These are phyloP conservation scores for Cordilura impudica DNA, from an alignment of 2,888 invertebrate genomes.

Conservation along the genomic window DNA sequence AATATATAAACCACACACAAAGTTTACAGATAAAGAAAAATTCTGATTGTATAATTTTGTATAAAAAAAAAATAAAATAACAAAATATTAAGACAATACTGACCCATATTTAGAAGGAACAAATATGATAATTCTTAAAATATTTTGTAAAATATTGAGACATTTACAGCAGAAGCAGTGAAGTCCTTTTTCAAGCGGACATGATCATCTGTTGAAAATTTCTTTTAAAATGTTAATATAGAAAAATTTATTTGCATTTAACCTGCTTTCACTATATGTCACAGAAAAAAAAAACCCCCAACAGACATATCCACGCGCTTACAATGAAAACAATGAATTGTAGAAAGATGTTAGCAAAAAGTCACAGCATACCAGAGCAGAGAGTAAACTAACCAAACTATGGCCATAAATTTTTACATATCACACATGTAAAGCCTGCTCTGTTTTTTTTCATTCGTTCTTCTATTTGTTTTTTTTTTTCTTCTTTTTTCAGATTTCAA, in stretches of 20 bases:
- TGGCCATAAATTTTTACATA: slow-evolving; percentile 44
- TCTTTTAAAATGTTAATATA: slow-evolving; percentile 42
- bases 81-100: too few species aligned
- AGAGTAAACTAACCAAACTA: background rate
- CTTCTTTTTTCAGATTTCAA: background rate
- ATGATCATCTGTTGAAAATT: too few species aligned
- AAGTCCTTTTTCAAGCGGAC: background rate
- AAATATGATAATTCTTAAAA: too few species aligned
- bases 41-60: background rate
- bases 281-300: slow-evolving; percentile 37
- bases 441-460: slow-evolving; percentile 24
- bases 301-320: slow-evolving; percentile 50
- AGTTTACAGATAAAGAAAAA: too few species aligned
- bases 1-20: background rate
- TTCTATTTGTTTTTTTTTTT: slow-evolving; percentile 5
- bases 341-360: slow-evolving; percentile 47
- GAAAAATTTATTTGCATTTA: slow-evolving; percentile 67
- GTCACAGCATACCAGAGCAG: slow-evolving; percentile 25
- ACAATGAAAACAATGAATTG: slow-evolving; percentile 41
- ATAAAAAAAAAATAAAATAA: too few species aligned
- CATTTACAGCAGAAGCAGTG: too few species aligned
- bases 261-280: slow-evolving; percentile 69
- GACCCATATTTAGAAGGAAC: background rate
- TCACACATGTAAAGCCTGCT: slow-evolving; percentile 38
- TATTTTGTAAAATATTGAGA: background rate